phyloP scores from a whole-genome alignment of 1,140 invertebrate species.

The Ericerus pela region DNA sequence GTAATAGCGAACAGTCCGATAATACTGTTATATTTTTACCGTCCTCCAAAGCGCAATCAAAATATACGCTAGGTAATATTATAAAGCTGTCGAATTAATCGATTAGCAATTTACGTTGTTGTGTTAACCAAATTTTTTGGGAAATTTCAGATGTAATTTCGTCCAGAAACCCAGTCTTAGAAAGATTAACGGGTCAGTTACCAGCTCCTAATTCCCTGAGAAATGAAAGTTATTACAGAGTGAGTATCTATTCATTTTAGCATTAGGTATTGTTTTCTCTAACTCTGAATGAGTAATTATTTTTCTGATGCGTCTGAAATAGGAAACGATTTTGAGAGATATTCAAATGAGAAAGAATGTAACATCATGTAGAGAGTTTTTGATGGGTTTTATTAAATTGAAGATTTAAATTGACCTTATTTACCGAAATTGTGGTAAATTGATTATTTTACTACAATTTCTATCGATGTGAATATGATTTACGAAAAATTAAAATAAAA shows the following conservation, averaged over 20 bases:
- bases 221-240: constrained; percentile 71
- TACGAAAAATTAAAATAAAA: too few relatives aligned
- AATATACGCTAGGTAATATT: not conserved
- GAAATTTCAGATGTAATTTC: constrained; percentile 21
- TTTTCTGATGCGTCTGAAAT: not conserved
- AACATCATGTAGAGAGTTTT: not conserved
- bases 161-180: constrained; percentile 61
- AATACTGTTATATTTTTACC: constrained; percentile 45
- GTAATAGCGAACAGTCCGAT: constrained; percentile 41
- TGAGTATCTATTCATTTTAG: constrained; percentile 18
- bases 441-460: too few relatives aligned
- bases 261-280: not conserved
- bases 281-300: not conserved
- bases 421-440: too few relatives aligned
- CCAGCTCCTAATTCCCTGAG: constrained; percentile 35
- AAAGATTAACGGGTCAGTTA: constrained; percentile 57
- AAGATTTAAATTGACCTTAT: too few relatives aligned
- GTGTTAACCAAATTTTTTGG: too few relatives aligned
- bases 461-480: too few relatives aligned
- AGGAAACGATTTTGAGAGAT: not conserved
- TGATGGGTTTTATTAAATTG: too few relatives aligned
- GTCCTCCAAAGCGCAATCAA: not conserved
- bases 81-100: too few relatives aligned
- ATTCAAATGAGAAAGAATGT: not conserved
- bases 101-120: too few relatives aligned